Percentiles rank a stretch among this genome's conserved stretches.
Conservation (phyloP, 1,140 invertebrate genomes). For the Episyrphus balteatus region DNA sequence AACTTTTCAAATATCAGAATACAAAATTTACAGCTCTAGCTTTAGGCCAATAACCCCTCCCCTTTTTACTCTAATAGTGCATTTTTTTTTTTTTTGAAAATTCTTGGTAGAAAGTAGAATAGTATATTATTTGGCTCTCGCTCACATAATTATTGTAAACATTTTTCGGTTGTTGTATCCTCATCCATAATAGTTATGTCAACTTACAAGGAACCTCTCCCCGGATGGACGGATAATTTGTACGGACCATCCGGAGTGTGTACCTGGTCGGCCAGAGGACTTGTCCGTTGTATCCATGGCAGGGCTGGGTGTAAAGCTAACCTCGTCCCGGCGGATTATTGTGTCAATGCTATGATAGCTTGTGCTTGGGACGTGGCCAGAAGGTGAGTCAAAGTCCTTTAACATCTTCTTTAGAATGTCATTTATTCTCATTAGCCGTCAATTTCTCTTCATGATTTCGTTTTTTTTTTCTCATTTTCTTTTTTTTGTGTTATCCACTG, state of each 20-base stretch:
- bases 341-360: slow-evolving; percentile 63
- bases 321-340: slow-evolving; percentile 67
- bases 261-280: slow-evolving; percentile 46
- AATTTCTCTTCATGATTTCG: background rate
- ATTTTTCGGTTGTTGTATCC: too few relatives aligned
- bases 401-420: too few relatives aligned
- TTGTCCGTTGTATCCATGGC: slow-evolving; percentile 54
- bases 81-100: too few relatives aligned
- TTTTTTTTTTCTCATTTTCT: too few relatives aligned
- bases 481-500: background rate
- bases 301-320: slow-evolving; percentile 48
- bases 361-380: slow-evolving; percentile 54
- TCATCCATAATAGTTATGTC: slow-evolving; percentile 47
- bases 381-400: slow-evolving; percentile 18
- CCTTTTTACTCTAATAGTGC: too few relatives aligned
- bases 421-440: slow-evolving; percentile 1
- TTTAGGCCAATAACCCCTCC: too few relatives aligned
- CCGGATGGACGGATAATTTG: slow-evolving; percentile 71
- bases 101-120: too few relatives aligned
- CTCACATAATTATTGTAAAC: too few relatives aligned
- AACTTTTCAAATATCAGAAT: too few relatives aligned
- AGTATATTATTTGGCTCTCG: too few relatives aligned
- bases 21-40: too few relatives aligned
- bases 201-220: slow-evolving; percentile 54
- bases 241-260: slow-evolving; percentile 59